Percentiles rank a stretch among this genome's conserved stretches.
Evolutionary conservation across 2,113 vertebrate species (phyloP).

Genomic region (Vicugna pacos): DNA sequence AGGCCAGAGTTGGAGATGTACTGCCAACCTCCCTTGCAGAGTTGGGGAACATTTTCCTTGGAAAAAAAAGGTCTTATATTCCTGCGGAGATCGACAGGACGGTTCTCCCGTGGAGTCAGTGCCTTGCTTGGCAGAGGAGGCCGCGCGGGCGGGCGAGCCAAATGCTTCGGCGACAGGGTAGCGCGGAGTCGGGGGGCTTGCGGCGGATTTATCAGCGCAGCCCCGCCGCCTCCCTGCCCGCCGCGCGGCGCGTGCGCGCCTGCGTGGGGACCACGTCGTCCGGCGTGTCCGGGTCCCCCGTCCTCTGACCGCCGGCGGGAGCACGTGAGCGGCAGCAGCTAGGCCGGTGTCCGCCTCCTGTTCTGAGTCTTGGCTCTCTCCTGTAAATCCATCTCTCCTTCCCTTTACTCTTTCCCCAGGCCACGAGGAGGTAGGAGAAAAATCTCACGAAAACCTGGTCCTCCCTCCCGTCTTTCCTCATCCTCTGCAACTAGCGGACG

Average conservation of each 20-base stretch:
- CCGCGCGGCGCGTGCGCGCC: not conserved
- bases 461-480: not conserved
- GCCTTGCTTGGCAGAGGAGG: slow-evolving; percentile 86
- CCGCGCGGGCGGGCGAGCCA: slow-evolving; percentile 83
- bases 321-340: fast-evolving
- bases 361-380: not conserved
- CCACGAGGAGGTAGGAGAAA: not conserved
- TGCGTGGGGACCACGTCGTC: not conserved
- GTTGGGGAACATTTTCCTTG: slow-evolving; percentile 90
- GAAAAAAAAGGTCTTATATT: slow-evolving; percentile 88
- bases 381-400: not conserved
- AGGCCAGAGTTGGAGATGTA: slow-evolving; percentile 89
- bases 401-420: not conserved
- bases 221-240: slow-evolving; percentile 48
- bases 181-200: slow-evolving; percentile 79
- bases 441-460: not conserved
- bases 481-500: not conserved
- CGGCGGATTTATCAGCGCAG: slow-evolving; percentile 75
- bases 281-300: fast-evolving
- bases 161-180: slow-evolving; percentile 85
- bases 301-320: fast-evolving
- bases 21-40: slow-evolving; percentile 90
- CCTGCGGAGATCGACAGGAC: slow-evolving; percentile 86
- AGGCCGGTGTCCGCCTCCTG: not conserved
- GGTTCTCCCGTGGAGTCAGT: slow-evolving; percentile 85